Evolutionary conservation across 2,113 vertebrate genomes (phyloP).

Genomic region (Carassius gibelio): DNA sequence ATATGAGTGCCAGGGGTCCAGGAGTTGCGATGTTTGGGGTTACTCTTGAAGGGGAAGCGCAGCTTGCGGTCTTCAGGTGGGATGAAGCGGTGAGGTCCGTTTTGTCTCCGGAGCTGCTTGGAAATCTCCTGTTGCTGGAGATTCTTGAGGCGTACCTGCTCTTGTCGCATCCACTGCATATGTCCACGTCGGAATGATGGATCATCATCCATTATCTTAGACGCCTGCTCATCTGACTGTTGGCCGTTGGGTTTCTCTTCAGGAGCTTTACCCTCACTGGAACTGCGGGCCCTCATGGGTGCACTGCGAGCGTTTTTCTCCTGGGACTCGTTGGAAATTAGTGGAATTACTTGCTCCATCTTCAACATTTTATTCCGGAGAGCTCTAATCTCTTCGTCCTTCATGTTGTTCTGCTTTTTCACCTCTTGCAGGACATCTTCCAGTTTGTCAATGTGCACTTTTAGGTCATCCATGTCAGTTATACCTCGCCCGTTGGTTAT

Average conservation of each 20-base stretch:
- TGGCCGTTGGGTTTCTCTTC: conserved; percentile 69
- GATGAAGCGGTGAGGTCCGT: conserved; percentile 90
- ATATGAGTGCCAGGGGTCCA: conserved; percentile 98
- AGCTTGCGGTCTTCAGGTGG: conserved; percentile 96
- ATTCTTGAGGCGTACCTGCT: conserved; percentile 90
- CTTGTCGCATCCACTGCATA: conserved; percentile 92
- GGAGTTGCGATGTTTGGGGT: conserved; percentile 93
- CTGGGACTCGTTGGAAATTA: conserved; percentile 82
- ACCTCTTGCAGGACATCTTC: conserved; percentile 97
- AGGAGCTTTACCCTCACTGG: conserved; percentile 63
- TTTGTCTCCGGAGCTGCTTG: conserved; percentile 90
- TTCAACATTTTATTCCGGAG: conserved; percentile 96
- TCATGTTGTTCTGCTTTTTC: conserved; percentile 97
- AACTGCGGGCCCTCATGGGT: conserved; percentile 55
- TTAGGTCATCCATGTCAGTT: conserved; percentile 91
- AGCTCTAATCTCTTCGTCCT: conserved; percentile 94
- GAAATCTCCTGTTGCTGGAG: conserved; percentile 96
- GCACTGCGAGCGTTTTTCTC: conserved; percentile 57
- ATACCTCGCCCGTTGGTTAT: conserved; percentile 77
- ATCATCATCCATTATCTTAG: conserved; percentile 80
- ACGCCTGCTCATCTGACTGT: conserved; percentile 74
- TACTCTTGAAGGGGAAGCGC: conserved; percentile 96
- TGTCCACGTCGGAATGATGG: conserved; percentile 82
- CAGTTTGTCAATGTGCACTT: conserved; percentile 95
- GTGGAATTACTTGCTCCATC: conserved; percentile 95